Conservation (phyloP, 2,888 invertebrate genomes). For the Lycophotia porphyrea region DNA sequence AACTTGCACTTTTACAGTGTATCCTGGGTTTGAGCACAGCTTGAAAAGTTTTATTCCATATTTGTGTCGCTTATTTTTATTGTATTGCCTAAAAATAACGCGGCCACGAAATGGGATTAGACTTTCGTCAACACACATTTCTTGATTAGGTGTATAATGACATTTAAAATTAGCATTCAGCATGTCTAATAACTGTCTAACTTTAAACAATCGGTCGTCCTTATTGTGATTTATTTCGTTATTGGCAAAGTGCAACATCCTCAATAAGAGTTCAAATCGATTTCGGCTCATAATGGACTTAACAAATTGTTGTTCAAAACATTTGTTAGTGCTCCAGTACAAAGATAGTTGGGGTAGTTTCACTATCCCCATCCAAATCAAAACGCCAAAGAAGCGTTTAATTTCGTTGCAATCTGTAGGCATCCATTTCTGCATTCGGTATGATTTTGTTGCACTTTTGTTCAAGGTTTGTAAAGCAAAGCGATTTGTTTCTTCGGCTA, state of each 20-base stretch:
- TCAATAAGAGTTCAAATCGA: slow-evolving; percentile 53
- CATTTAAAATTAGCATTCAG: slow-evolving; percentile 19
- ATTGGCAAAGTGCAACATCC: slow-evolving; percentile 52
- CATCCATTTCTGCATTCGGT: slow-evolving; percentile 37
- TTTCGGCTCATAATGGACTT: slow-evolving; percentile 44
- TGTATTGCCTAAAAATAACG: slow-evolving; percentile 45
- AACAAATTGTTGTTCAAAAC: slow-evolving; percentile 13
- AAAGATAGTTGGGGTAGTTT: slow-evolving; percentile 27
- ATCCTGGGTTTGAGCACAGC: slow-evolving; percentile 56
- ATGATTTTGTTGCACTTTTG: slow-evolving; percentile 37
- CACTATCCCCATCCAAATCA: slow-evolving; percentile 47
- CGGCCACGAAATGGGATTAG: slow-evolving; percentile 38
- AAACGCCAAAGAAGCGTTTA: slow-evolving; percentile 41
- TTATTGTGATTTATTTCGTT: slow-evolving; percentile 46
- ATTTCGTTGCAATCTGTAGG: slow-evolving; percentile 28
- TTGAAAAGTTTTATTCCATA: slow-evolving; percentile 50
- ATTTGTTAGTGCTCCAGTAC: slow-evolving; percentile 41
- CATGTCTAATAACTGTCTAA: not conserved
- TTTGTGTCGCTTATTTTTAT: slow-evolving; percentile 37
- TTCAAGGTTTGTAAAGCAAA: slow-evolving; percentile 36
- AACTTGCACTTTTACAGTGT: slow-evolving; percentile 56
- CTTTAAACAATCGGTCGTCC: not conserved
- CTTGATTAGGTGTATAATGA: slow-evolving; percentile 32
- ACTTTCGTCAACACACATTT: slow-evolving; percentile 40
- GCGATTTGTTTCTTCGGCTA: slow-evolving; percentile 35